Conservation (phyloP, 2,888 invertebrate genomes). For the Eristalis arbustorum region DNA sequence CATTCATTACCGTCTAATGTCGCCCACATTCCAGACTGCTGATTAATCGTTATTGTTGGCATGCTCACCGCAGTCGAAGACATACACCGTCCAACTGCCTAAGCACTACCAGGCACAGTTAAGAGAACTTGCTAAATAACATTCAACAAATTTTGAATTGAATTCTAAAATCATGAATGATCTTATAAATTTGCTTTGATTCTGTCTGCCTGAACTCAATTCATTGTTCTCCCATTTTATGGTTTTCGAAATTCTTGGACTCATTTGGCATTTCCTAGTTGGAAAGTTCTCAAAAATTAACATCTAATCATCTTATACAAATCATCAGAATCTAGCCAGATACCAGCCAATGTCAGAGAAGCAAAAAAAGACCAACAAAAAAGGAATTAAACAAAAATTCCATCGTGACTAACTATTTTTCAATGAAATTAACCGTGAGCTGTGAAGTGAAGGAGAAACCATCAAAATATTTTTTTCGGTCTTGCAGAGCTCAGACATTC, state of each 20-base stretch:
- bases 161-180: not conserved
- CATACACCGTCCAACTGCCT: not conserved
- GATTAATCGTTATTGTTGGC: not conserved
- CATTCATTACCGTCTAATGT: conserved; percentile 5
- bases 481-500: not conserved
- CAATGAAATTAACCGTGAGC: not conserved
- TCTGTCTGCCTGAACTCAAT: not conserved
- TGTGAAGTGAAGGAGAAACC: not conserved
- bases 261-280: not conserved
- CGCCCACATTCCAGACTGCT: not conserved
- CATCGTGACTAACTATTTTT: not conserved
- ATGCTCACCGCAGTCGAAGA: not conserved
- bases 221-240: not conserved
- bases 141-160: not conserved
- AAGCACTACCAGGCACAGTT: not conserved
- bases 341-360: not conserved
- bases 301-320: not conserved
- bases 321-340: not conserved
- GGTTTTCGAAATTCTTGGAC: not conserved
- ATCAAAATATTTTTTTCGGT: not conserved
- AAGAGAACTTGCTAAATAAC: not conserved
- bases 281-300: not conserved
- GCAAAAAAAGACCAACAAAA: not conserved
- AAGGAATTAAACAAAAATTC: not conserved
- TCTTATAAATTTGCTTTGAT: not conserved